A percentile compares a stretch with the other conserved stretches of the same genome.
These are phyloP conservation scores for Lissocephala sabroskyi DNA, from an alignment of 2,888 invertebrate genomes.

Conservation along the genomic window DNA sequence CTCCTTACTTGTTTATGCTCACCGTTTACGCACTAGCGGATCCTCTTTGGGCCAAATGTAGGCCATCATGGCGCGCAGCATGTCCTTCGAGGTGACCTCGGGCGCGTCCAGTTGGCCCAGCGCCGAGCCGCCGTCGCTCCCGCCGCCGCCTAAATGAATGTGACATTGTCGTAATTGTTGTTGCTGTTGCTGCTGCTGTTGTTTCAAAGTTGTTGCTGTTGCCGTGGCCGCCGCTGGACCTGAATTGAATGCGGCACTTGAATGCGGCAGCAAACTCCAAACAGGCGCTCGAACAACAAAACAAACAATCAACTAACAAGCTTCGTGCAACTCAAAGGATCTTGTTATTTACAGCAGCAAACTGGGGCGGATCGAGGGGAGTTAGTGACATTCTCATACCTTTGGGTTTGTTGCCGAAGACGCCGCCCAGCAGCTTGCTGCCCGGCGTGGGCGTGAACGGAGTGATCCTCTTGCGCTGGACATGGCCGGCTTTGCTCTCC, in stretches of 20 bases:
- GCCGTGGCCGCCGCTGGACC: slow-evolving; percentile 52
- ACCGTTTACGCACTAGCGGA: slow-evolving; percentile 68
- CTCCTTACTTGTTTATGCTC: too few relatives aligned
- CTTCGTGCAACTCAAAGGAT: not conserved
- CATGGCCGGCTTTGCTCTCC: slow-evolving; percentile 24
- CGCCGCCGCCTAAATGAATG: slow-evolving; percentile 90
- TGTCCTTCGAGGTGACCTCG: slow-evolving; percentile 81
- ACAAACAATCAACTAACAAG: slow-evolving; percentile 49
- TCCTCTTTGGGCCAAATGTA: slow-evolving; percentile 96
- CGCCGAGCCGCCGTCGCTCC: slow-evolving; percentile 73
- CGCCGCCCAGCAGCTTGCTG: slow-evolving; percentile 68
- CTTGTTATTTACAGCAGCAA: too few relatives aligned
- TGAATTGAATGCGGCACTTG: slow-evolving; percentile 70
- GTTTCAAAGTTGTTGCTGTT: slow-evolving; percentile 15
- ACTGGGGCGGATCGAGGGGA: too few relatives aligned
- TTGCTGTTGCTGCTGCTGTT: slow-evolving; percentile 31
- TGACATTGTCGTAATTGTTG: slow-evolving; percentile 79
- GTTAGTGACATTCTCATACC: slow-evolving; percentile 54
- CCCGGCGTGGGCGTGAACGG: slow-evolving; percentile 62
- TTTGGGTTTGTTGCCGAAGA: slow-evolving; percentile 69
- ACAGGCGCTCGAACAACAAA: slow-evolving; percentile 71
- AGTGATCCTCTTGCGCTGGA: slow-evolving; percentile 52
- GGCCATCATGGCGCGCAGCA: slow-evolving; percentile 89
- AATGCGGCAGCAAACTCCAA: slow-evolving; percentile 70
- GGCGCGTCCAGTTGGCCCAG: slow-evolving; percentile 78